These are phyloP conservation scores for Pagetopsis macropterus DNA, from an alignment of 2,797 vertebrate genomes.

Conservation along the genomic window DNA sequence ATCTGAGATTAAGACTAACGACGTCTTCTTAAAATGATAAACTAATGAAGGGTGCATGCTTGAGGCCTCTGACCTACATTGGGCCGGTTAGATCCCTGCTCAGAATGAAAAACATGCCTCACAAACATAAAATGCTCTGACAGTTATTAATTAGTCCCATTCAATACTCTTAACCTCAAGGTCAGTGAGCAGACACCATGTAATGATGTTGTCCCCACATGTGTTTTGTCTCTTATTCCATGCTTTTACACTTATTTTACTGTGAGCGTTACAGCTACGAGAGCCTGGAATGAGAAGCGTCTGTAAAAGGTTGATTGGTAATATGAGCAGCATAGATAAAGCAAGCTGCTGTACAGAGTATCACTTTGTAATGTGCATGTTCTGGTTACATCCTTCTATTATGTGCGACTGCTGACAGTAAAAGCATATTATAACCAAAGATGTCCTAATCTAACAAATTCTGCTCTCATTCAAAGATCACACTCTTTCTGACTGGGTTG, in stretches of 20 bases:
- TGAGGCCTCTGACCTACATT: constrained; percentile 79
- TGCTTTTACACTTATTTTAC: constrained; percentile 50
- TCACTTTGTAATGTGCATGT: constrained; percentile 50
- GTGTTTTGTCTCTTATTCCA: constrained; percentile 56
- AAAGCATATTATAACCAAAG: constrained; percentile 63
- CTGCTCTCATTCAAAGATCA: constrained; percentile 58
- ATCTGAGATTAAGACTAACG: constrained; percentile 73
- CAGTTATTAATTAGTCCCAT: constrained; percentile 84
- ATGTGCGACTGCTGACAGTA: constrained; percentile 53
- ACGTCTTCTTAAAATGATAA: constrained; percentile 69
- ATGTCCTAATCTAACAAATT: constrained; percentile 57
- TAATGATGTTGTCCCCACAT: constrained; percentile 74
- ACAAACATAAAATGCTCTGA: constrained; percentile 77
- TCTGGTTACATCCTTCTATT: constrained; percentile 52
- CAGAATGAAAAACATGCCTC: constrained; percentile 66
- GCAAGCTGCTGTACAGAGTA: constrained; percentile 43
- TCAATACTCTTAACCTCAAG: constrained; percentile 81
- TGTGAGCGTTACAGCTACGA: constrained; percentile 49
- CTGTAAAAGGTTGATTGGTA: constrained; percentile 52
- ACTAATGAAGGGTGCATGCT: constrained; percentile 74
- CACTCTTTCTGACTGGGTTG: constrained; percentile 66
- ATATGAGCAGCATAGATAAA: constrained; percentile 57
- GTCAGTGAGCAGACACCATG: constrained; percentile 80
- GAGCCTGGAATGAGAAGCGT: constrained; percentile 55
- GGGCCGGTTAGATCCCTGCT: constrained; percentile 61